Conservation (phyloP, 2,797 vertebrate genomes). For the Garrulus glandarius region DNA sequence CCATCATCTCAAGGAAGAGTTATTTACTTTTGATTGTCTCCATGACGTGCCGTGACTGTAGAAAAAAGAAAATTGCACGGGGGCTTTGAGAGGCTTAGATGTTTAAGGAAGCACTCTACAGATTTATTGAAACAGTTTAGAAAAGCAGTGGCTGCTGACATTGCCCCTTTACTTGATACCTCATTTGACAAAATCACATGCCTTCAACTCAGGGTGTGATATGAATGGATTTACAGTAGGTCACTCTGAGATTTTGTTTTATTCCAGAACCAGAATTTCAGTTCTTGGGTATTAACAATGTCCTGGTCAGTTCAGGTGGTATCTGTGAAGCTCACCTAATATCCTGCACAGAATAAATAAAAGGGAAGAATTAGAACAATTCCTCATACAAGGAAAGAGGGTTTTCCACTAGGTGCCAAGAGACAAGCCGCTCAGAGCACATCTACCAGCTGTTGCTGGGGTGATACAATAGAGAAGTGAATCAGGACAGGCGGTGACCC, state of each 20-base stretch:
- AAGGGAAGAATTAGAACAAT: not conserved
- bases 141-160: not conserved
- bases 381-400: not conserved
- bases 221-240: not conserved
- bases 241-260: not conserved
- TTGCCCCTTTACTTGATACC: not conserved
- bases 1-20: not conserved
- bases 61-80: not conserved
- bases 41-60: not conserved
- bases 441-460: slow-evolving; percentile 44
- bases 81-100: not conserved
- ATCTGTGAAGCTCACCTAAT: not conserved
- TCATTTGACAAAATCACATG: not conserved
- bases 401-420: not conserved
- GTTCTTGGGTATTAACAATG: not conserved
- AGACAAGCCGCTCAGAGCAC: not conserved
- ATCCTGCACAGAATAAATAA: not conserved
- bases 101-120: not conserved
- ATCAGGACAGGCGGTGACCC: not conserved
- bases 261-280: not conserved
- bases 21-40: not conserved
- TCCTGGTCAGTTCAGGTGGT: not conserved
- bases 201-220: not conserved
- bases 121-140: not conserved
- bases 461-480: not conserved